Conservation (phyloP, 2,113 vertebrate genomes). For the Chaetodon auriga region DNA sequence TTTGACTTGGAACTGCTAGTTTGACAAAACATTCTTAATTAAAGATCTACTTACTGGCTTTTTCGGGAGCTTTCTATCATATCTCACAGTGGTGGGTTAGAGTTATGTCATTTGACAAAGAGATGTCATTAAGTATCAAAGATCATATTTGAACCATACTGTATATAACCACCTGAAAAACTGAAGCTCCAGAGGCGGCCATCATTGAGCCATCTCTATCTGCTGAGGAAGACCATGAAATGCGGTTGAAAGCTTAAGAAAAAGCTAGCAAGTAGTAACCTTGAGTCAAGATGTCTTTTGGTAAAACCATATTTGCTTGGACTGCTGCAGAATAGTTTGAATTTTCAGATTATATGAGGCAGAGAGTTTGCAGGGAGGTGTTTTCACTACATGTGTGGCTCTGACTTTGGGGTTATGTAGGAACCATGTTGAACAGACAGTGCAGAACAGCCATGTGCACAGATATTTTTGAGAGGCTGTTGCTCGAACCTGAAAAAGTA, state of each 20-base stretch:
- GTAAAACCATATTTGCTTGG: neutral
- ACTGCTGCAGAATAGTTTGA: neutral
- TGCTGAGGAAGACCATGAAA: neutral
- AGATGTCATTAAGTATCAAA: neutral
- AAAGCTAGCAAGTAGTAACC: neutral
- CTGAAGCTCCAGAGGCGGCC: neutral
- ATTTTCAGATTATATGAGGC: neutral
- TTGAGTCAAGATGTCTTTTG: neutral
- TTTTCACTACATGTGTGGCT: neutral
- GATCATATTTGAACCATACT: neutral
- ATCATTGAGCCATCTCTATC: neutral
- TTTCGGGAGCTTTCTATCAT: neutral
- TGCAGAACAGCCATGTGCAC: no score
- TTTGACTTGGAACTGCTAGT: neutral
- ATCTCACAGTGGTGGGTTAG: neutral
- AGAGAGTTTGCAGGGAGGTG: neutral
- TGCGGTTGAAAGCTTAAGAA: neutral
- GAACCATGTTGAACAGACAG: neutral
- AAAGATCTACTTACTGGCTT: neutral
- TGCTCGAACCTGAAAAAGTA: no score
- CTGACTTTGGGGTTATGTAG: neutral
- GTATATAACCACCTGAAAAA: neutral
- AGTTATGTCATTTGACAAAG: neutral
- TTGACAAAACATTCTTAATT: neutral
- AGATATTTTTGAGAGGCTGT: no score